A percentile compares a stretch with the other conserved stretches of the same genome.
These are phyloP conservation scores for Hemiscyllium ocellatum DNA, from an alignment of 2,113 vertebrate genomes.

Conservation along the genomic window DNA sequence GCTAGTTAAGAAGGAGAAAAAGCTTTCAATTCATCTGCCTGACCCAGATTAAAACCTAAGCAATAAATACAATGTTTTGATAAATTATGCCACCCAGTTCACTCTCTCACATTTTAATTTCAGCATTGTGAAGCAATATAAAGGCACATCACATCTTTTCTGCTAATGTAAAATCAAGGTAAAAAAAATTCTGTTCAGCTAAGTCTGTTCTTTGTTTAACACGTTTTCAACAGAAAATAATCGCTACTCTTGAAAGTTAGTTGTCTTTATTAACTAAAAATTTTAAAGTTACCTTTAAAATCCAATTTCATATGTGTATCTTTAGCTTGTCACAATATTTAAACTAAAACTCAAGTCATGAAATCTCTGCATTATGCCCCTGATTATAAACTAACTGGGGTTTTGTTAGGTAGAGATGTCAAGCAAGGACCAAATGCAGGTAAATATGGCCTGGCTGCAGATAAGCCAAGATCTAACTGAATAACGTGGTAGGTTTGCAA, in stretches of 20 bases:
- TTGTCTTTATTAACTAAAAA: neutral
- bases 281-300: neutral
- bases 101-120: neutral
- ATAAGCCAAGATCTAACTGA: neutral
- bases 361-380: neutral
- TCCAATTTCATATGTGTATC: neutral
- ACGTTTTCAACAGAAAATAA: neutral
- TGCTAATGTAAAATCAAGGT: neutral
- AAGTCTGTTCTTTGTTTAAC: neutral
- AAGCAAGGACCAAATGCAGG: neutral
- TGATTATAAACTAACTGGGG: neutral
- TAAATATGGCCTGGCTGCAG: neutral
- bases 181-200: neutral
- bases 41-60: neutral
- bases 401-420: neutral
- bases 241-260: neutral
- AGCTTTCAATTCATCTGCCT: slow-evolving; percentile 2
- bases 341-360: neutral
- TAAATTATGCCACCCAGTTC: neutral
- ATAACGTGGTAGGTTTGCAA: no score
- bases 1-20: neutral
- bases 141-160: neutral
- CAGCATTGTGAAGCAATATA: neutral
- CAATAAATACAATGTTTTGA: neutral
- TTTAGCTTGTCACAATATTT: neutral